phyloP scores from a whole-genome alignment of 2,113 vertebrate species.

The Coptodon rendalli region DNA sequence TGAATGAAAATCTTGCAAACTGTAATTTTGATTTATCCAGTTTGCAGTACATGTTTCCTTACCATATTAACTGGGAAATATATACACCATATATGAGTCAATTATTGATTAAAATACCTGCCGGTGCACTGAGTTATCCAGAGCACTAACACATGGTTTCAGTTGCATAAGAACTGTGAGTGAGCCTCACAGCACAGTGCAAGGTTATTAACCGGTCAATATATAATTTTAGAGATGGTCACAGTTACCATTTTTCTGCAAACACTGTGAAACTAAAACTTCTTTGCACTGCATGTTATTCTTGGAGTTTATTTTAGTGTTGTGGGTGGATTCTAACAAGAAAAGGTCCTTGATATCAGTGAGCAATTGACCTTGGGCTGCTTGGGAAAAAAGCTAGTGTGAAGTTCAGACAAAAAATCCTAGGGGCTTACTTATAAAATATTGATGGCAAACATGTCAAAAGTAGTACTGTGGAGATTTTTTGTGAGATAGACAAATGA shows the following conservation, averaged over 20 bases:
- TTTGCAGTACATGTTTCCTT: background rate
- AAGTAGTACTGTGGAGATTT: constrained; percentile 45
- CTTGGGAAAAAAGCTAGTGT: background rate
- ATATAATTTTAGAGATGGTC: background rate
- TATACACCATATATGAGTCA: background rate
- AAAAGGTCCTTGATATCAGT: constrained; percentile 14
- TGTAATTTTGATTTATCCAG: background rate
- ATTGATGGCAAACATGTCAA: constrained; percentile 53
- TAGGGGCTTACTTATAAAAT: constrained; percentile 34
- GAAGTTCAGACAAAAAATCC: constrained; percentile 32
- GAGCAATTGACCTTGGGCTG: constrained; percentile 20
- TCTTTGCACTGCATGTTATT: background rate
- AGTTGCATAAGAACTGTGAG: constrained; percentile 10
- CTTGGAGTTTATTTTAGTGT: background rate
- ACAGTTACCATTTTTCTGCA: background rate
- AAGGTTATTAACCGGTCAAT: background rate
- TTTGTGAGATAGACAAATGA: constrained; percentile 57
- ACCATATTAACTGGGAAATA: background rate
- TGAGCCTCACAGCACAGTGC: background rate
- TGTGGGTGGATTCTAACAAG: background rate
- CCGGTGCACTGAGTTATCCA: background rate
- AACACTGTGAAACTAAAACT: background rate
- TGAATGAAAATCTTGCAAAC: background rate
- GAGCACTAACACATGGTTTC: background rate
- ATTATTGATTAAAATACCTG: constrained; percentile 20